Percentiles rank a stretch among this genome's conserved stretches.
phyloP scores from a whole-genome alignment of 2,888 invertebrate species.

The Pseudoips prasinana region DNA sequence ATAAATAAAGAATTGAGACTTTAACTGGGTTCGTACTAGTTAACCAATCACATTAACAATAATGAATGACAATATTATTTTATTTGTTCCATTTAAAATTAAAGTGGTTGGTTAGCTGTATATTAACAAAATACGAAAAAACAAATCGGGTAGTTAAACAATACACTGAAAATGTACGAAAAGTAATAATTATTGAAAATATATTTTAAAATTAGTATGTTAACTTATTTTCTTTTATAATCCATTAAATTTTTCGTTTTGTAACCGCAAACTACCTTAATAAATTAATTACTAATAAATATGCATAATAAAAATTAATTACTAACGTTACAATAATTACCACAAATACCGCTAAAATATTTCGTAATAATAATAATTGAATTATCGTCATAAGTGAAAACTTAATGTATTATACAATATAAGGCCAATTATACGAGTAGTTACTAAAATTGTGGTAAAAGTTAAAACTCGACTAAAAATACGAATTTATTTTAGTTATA shows the following conservation, averaged over 20 bases:
- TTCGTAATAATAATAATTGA: constrained; percentile 40
- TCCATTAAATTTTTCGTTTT: constrained; percentile 22
- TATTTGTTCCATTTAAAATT: no score
- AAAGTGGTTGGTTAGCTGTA: no score
- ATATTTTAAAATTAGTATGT: constrained; percentile 29
- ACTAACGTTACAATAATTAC: constrained; percentile 23
- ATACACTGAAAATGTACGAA: no score
- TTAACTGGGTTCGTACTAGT: no score
- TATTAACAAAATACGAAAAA: no score
- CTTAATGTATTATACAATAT: constrained; percentile 28
- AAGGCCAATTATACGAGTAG: constrained; percentile 40
- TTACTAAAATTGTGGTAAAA: constrained; percentile 7
- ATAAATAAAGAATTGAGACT: no score
- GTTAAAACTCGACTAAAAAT: constrained; percentile 27
- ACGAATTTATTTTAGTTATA: constrained; percentile 6
- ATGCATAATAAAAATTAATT: constrained; percentile 17
- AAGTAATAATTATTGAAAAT: no score
- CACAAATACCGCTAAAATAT: constrained; percentile 30
- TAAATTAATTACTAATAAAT: constrained; percentile 17
- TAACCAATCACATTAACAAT: no score
- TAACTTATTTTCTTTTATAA: constrained; percentile 24
- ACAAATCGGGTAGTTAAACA: no score
- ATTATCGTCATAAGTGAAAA: constrained; percentile 34
- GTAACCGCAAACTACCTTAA: constrained; percentile 26
- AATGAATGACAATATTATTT: no score